Evolutionary conservation across 2,888 invertebrate species (phyloP).

Genomic region (Candidula unifasciata): DNA sequence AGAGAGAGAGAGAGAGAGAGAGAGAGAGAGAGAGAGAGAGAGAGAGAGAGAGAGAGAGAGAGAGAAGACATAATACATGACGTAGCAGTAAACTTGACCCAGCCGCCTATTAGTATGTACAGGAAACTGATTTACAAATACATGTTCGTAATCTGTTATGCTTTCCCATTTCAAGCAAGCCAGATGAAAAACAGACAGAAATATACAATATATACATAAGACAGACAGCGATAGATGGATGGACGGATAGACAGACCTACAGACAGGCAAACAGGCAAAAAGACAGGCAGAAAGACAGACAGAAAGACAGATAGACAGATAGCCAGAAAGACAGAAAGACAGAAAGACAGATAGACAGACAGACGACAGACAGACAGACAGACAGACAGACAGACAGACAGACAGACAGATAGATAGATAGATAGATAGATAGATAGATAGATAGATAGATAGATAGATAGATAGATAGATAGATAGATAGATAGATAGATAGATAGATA

Average conservation of each 20-base stretch:
- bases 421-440: too few relatives aligned
- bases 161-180: too few relatives aligned
- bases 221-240: background rate
- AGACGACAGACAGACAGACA: background rate
- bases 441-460: too few relatives aligned
- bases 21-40: background rate
- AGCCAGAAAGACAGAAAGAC: conserved; percentile 9
- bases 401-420: too few relatives aligned
- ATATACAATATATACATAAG: background rate
- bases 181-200: background rate
- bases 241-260: too few relatives aligned
- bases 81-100: too few relatives aligned
- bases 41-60: background rate
- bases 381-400: background rate
- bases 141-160: too few relatives aligned
- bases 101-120: too few relatives aligned
- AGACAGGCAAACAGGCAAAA: too few relatives aligned
- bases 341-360: conserved; percentile 1
- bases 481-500: too few relatives aligned
- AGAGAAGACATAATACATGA: background rate
- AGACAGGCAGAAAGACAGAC: background rate
- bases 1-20: background rate
- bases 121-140: too few relatives aligned
- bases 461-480: too few relatives aligned
- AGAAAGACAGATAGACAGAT: background rate